Conservation (phyloP, 2,797 vertebrate species). For the Sphenopsis melanotis region DNA sequence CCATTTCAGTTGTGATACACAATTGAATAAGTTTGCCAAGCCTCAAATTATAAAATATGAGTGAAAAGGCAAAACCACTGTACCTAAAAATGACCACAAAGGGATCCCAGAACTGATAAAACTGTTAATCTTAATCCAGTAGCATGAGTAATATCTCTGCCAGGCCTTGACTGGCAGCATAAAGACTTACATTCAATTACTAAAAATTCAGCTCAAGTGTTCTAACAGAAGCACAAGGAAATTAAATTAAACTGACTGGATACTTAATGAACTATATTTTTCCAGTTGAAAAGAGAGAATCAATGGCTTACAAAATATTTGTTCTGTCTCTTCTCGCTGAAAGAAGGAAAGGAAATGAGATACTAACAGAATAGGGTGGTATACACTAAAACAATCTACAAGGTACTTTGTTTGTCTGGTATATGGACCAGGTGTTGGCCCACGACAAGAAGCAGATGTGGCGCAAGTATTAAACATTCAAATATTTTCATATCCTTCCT, state of each 20-base stretch:
- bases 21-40: neutral
- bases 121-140: neutral
- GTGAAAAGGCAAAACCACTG: neutral
- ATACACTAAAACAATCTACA: neutral
- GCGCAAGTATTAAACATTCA: neutral
- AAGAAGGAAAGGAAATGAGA: neutral
- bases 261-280: neutral
- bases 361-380: neutral
- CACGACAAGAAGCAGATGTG: neutral
- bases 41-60: neutral
- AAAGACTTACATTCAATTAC: neutral
- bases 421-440: neutral
- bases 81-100: neutral
- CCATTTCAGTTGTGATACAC: neutral
- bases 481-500: neutral
- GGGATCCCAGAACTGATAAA: neutral
- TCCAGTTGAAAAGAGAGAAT: neutral
- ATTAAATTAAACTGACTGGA: neutral
- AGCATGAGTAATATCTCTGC: neutral
- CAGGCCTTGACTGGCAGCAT: neutral
- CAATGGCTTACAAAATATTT: neutral
- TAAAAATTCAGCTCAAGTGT: neutral
- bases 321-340: neutral
- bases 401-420: neutral
- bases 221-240: neutral